A percentile compares a stretch with the other conserved stretches of the same genome.
Evolutionary conservation across 1,140 invertebrate genomes (phyloP).

Genomic region (Drosophila littoralis): DNA sequence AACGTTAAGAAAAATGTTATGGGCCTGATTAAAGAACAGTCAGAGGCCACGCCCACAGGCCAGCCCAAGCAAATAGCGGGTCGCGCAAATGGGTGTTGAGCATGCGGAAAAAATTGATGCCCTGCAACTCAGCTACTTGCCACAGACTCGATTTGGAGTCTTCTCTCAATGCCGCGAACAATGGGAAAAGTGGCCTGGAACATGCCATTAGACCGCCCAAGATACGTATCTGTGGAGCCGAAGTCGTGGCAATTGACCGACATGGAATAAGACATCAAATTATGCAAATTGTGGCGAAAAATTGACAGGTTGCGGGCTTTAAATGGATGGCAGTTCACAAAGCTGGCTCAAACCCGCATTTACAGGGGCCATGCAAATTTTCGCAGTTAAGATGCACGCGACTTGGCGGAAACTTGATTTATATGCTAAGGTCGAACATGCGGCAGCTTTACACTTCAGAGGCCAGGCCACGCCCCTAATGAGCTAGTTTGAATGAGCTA

Average conservation of each 20-base stretch:
- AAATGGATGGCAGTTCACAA: background rate
- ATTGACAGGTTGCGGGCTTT: conserved; percentile 43
- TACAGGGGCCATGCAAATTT: conserved; percentile 20
- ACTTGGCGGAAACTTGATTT: conserved; percentile 27
- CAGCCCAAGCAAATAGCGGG: conserved; percentile 26
- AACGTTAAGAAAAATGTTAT: background rate
- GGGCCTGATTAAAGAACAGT: background rate
- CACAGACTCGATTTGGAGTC: too few relatives aligned
- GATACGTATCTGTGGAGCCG: conserved; percentile 34
- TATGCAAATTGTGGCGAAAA: conserved; percentile 59
- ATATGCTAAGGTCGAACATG: conserved; percentile 52
- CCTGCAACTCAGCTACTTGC: too few relatives aligned
- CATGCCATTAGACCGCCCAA: conserved; percentile 76
- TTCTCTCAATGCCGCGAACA: conserved; percentile 6
- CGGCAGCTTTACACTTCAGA: conserved; percentile 58
- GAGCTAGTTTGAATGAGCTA: conserved; percentile 26
- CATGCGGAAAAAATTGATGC: conserved; percentile 15
- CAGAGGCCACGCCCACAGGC: conserved; percentile 22
- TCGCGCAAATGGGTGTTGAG: conserved; percentile 18
- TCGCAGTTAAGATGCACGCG: conserved; percentile 14
- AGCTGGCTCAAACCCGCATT: background rate
- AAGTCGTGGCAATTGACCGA: too few relatives aligned
- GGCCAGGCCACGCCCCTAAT: conserved; percentile 37
- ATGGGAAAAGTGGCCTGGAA: conserved; percentile 32
- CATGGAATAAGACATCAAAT: conserved; percentile 65